Base-by-base conservation (phyloP, 2,797 vertebrate genomes). In the Phataginus tricuspis region DNA sequence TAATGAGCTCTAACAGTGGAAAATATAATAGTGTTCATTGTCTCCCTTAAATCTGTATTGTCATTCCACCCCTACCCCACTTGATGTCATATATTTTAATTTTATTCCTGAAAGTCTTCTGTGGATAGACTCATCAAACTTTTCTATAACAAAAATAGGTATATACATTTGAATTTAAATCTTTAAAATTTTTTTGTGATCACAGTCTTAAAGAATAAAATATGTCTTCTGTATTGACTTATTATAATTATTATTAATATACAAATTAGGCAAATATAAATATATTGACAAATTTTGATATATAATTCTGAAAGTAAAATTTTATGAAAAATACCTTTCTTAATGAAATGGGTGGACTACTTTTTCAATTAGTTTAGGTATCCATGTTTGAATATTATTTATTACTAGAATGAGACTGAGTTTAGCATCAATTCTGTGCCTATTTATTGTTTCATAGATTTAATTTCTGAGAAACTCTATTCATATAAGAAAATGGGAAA, bases 131-230 rank as follows among this genome's bases (percentile, higher is more conserved):
- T 4, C 8, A 51, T 21, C 49, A 69, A 63, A 82, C 13, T 94
- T 96, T 79, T 80, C 72, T 82, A 66, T 34, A 82, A 86, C 49
- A 55, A 91, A 95, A 86, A 79, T 78, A 55, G 71, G 18, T 91
- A 51, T 66, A 64, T 34, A 45, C 4, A 86, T 78, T 90, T 86
- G 83, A 84, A 93, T 95, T 59, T 82, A 71, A 95, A 86, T 69
- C 14, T 90, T 27, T 23, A 23, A 68, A 53, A 6, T n/a, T 45
- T 69, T 83, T 69, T 74, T 78, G 19, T 72, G 39, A 74, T 94
- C 25, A 19, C 57, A 89, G 21, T 51, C 18, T 64, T 27, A 42
- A 90, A 34, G 49, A 53, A 64, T 69, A 64, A n/a, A 97, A 80
- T 39, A 25, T 79, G 57, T 90, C 25, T 75, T 57, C 29, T 86